These are phyloP conservation scores for Cyclura pinguis DNA, from an alignment of 2,797 vertebrate species.

Conservation along the genomic window DNA sequence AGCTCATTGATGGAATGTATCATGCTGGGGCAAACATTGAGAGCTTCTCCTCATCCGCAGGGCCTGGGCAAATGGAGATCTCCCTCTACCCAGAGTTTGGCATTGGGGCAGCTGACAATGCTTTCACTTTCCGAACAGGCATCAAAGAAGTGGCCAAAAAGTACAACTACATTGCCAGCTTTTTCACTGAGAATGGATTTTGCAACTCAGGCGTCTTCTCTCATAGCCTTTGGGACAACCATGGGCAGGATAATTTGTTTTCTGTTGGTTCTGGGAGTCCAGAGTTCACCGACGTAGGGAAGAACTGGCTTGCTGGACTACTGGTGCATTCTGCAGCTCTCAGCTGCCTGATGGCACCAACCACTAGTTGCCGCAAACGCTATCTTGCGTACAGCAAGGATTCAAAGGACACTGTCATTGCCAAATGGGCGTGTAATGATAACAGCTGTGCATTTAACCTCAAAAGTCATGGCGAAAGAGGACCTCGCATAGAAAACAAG, in stretches of 20 bases:
- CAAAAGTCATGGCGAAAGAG: constrained; percentile 88
- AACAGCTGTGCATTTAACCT: constrained; percentile 92
- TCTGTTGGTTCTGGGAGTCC: constrained; percentile 72
- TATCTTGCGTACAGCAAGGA: constrained; percentile 85
- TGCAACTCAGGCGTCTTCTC: constrained; percentile 89
- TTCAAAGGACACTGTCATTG: constrained; percentile 82
- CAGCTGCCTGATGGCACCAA: constrained; percentile 92
- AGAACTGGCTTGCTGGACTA: constrained; percentile 90
- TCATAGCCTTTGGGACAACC: constrained; percentile 91
- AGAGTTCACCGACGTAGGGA: constrained; percentile 86
- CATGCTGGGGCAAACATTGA: constrained; percentile 91
- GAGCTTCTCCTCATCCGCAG: constrained; percentile 90
- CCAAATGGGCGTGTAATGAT: constrained; percentile 89
- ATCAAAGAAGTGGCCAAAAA: constrained; percentile 96
- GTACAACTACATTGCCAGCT: constrained; percentile 90
- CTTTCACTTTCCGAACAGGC: constrained; percentile 93
- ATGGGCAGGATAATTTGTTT: constrained; percentile 87
- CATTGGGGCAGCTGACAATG: constrained; percentile 88
- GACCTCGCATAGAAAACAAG: constrained; percentile 89
- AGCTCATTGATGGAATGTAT: constrained; percentile 92
- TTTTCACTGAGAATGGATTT: constrained; percentile 88
- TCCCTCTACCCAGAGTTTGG: constrained; percentile 91
- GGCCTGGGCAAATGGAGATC: constrained; percentile 94
- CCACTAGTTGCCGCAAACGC: constrained; percentile 85
- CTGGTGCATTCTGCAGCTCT: constrained; percentile 90